A percentile compares a stretch with the other conserved stretches of the same genome.
Evolutionary conservation across 2,888 invertebrate species (phyloP).

Genomic region (Stratiomys singularior): DNA sequence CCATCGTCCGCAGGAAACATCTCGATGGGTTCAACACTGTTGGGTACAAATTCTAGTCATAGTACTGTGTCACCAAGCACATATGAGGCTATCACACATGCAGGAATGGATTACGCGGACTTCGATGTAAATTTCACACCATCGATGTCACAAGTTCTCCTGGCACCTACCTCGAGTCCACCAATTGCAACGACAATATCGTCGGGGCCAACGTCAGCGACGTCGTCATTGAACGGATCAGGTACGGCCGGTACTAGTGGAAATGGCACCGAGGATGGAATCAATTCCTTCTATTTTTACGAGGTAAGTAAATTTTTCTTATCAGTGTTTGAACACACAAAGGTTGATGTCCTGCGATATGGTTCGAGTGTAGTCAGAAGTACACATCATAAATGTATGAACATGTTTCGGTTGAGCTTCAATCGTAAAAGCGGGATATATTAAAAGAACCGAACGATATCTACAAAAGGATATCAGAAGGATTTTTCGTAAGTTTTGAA

Average conservation of each 20-base stretch:
- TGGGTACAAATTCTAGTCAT: slow-evolving; percentile 7
- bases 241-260: slow-evolving; percentile 32
- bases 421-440: too few relatives aligned
- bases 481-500: too few relatives aligned
- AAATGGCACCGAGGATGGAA: slow-evolving; percentile 55
- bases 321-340: too few relatives aligned
- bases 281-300: slow-evolving; percentile 65
- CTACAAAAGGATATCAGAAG: too few relatives aligned
- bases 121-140: slow-evolving; percentile 59
- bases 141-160: slow-evolving; percentile 61
- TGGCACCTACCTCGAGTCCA: slow-evolving; percentile 60
- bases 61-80: background rate
- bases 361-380: too few relatives aligned
- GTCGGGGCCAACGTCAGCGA: slow-evolving; percentile 53
- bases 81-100: slow-evolving; percentile 4
- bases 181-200: slow-evolving; percentile 54
- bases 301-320: slow-evolving; percentile 59
- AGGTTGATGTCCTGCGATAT: too few relatives aligned
- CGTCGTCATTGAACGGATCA: slow-evolving; percentile 54
- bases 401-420: too few relatives aligned
- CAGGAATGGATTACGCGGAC: slow-evolving; percentile 47
- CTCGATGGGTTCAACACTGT: slow-evolving; percentile 27
- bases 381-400: too few relatives aligned
- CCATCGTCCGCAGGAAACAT: slow-evolving; percentile 35
- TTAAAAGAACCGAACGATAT: too few relatives aligned